These are phyloP conservation scores for Sycophila texana DNA, from an alignment of 2,888 invertebrate genomes.

Conservation along the genomic window DNA sequence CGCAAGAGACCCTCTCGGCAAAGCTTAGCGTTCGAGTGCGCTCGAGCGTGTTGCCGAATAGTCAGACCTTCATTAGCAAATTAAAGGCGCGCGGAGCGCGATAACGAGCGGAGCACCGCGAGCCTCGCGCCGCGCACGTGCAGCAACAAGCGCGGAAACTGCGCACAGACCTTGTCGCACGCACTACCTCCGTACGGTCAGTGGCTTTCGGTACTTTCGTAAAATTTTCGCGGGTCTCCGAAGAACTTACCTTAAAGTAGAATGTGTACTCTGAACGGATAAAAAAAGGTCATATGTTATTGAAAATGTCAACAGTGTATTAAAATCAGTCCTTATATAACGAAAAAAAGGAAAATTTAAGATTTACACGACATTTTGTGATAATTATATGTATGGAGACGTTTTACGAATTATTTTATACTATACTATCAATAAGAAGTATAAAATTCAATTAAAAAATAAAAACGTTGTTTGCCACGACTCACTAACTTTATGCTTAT, in stretches of 20 bases:
- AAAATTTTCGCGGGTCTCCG: neutral
- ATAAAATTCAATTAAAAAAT: too few species aligned
- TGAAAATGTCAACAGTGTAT: neutral
- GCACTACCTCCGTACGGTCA: neutral
- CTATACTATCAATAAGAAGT: too few species aligned
- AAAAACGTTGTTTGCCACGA: too few species aligned
- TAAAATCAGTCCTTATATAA: too few species aligned
- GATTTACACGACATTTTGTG: too few species aligned
- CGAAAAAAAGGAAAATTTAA: too few species aligned
- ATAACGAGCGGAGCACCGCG: constrained; percentile 15
- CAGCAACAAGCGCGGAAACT: neutral
- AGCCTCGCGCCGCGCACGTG: neutral
- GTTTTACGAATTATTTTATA: too few species aligned
- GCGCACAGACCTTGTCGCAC: neutral
- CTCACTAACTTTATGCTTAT: too few species aligned
- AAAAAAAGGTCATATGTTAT: neutral
- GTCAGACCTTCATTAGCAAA: constrained; percentile 60
- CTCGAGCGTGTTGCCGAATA: neutral
- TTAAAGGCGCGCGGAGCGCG: constrained; percentile 55
- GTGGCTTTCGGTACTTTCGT: neutral
- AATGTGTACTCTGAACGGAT: neutral
- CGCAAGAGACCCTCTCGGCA: too few species aligned
- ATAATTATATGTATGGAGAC: too few species aligned
- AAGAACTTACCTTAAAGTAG: constrained; percentile 64
- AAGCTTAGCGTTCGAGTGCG: neutral